A percentile compares a stretch with the other conserved stretches of the same genome.
These are phyloP conservation scores for Borostomias antarcticus DNA, from an alignment of 2,797 vertebrate species.

Conservation along the genomic window DNA sequence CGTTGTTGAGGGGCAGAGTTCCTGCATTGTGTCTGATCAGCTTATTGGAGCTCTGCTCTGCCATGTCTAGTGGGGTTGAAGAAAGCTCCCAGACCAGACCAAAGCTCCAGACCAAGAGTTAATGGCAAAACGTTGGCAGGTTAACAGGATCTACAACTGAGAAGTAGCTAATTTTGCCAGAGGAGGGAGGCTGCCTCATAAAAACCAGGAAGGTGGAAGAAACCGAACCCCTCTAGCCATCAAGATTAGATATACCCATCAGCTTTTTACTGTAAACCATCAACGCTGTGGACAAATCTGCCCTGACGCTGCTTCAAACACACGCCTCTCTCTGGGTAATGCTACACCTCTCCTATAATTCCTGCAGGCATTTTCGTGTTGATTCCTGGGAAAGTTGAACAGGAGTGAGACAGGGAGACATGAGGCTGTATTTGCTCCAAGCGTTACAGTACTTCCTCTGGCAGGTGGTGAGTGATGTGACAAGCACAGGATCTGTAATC, in stretches of 20 bases:
- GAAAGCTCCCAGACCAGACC: constrained; percentile 20
- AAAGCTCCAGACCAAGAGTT: constrained; percentile 39
- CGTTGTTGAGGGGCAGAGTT: constrained; percentile 29
- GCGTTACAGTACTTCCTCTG: constrained; percentile 45
- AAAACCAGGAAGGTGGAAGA: constrained; percentile 23
- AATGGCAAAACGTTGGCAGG: constrained; percentile 53
- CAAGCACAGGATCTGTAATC: constrained; percentile 60
- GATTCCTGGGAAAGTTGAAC: constrained; percentile 39
- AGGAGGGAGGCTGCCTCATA: constrained; percentile 13
- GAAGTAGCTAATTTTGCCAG: constrained; percentile 29
- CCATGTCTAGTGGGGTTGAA: constrained; percentile 55
- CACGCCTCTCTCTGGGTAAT: constrained; percentile 29
- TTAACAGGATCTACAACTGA: constrained; percentile 44
- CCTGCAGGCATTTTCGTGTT: constrained; percentile 30
- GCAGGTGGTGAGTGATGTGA: constrained; percentile 52
- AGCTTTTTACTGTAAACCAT: constrained; percentile 44
- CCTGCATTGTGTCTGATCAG: constrained; percentile 48
- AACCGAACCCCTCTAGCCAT: constrained; percentile 21
- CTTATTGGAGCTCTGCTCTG: constrained; percentile 45
- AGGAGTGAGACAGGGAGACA: constrained; percentile 32
- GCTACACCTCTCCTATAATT: constrained; percentile 39
- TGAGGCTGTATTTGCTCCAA: constrained; percentile 49
- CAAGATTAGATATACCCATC: constrained; percentile 41
- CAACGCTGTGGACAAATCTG: constrained; percentile 36
- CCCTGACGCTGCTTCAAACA: constrained; percentile 46